Percentiles rank a stretch among this genome's conserved stretches.
Conservation (phyloP, 2,888 invertebrate species). For the Anticlea derivata region DNA sequence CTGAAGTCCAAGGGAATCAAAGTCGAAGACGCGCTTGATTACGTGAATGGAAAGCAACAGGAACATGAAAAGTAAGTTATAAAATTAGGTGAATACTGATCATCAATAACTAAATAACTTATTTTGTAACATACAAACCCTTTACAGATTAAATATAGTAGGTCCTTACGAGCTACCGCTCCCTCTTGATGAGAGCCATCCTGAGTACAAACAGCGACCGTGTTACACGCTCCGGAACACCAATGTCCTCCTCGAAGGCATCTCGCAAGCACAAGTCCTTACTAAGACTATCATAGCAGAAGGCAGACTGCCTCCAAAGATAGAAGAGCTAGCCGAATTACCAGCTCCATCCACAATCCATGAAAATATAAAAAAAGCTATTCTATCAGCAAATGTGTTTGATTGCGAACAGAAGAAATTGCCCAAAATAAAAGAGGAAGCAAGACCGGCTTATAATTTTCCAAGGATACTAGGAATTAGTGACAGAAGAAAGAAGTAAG, state of each 20-base stretch:
- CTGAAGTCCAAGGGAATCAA: slow-evolving; percentile 84
- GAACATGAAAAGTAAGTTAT: slow-evolving; percentile 54
- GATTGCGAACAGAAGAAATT: slow-evolving; percentile 92
- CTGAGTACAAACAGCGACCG: slow-evolving; percentile 85
- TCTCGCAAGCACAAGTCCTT: slow-evolving; percentile 91
- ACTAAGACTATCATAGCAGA: slow-evolving; percentile 89
- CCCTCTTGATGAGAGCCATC: slow-evolving; percentile 84
- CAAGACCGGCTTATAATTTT: slow-evolving; percentile 88
- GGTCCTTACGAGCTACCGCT: slow-evolving; percentile 68
- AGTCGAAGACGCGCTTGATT: slow-evolving; percentile 85
- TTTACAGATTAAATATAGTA: slow-evolving; percentile 63
- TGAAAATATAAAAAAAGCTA: slow-evolving; percentile 85
- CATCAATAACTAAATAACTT: neutral
- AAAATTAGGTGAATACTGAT: neutral
- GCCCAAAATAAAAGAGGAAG: slow-evolving; percentile 88
- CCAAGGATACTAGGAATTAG: slow-evolving; percentile 90
- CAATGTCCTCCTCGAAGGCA: slow-evolving; percentile 88
- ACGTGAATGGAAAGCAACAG: slow-evolving; percentile 72
- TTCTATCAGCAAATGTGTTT: slow-evolving; percentile 86
- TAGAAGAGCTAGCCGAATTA: slow-evolving; percentile 78
- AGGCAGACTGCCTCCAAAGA: slow-evolving; percentile 84
- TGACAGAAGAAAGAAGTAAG: slow-evolving; percentile 87
- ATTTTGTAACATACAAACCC: neutral
- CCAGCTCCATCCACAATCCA: slow-evolving; percentile 80
- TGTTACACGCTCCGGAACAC: slow-evolving; percentile 85